A percentile compares a stretch with the other conserved stretches of the same genome.
phyloP scores from a whole-genome alignment of 2,797 vertebrate species.

The Trichosurus vulpecula region DNA sequence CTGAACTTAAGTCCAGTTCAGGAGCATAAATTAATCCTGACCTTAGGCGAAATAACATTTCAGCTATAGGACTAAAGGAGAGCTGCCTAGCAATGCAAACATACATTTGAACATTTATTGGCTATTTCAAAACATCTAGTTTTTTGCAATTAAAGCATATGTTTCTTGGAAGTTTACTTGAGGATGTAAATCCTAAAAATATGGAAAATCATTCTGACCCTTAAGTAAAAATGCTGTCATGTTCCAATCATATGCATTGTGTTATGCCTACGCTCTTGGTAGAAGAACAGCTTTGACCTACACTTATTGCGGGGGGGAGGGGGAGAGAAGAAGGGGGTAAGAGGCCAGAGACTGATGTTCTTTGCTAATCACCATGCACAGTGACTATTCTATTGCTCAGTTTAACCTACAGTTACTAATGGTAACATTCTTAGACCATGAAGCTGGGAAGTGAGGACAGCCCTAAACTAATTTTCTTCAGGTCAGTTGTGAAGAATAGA shows the following conservation, averaged over 20 bases:
- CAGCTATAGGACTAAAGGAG: slow-evolving; percentile 51
- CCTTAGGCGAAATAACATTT: slow-evolving; percentile 57
- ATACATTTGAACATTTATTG: slow-evolving; percentile 36
- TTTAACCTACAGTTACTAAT: not conserved
- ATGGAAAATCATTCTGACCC: not conserved
- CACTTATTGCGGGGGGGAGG: too few relatives aligned
- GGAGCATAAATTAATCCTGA: slow-evolving; percentile 68
- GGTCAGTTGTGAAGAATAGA: not conserved
- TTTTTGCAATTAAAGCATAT: slow-evolving; percentile 8
- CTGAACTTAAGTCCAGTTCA: slow-evolving; percentile 63
- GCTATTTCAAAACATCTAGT: slow-evolving; percentile 37
- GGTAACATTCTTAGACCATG: not conserved
- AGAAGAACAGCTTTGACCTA: not conserved
- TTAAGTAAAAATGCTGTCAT: not conserved
- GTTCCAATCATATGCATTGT: not conserved
- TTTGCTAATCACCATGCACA: not conserved
- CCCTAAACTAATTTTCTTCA: slow-evolving; percentile 1
- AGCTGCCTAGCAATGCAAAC: slow-evolving; percentile 35
- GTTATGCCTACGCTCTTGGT: not conserved
- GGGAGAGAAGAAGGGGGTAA: not conserved
- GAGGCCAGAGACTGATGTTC: not conserved
- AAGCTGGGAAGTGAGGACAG: not conserved
- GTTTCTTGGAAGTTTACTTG: not conserved
- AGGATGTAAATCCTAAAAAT: not conserved
- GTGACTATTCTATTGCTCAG: not conserved